Conservation (phyloP, 2,888 invertebrate genomes). For the Pherbina coryleti region DNA sequence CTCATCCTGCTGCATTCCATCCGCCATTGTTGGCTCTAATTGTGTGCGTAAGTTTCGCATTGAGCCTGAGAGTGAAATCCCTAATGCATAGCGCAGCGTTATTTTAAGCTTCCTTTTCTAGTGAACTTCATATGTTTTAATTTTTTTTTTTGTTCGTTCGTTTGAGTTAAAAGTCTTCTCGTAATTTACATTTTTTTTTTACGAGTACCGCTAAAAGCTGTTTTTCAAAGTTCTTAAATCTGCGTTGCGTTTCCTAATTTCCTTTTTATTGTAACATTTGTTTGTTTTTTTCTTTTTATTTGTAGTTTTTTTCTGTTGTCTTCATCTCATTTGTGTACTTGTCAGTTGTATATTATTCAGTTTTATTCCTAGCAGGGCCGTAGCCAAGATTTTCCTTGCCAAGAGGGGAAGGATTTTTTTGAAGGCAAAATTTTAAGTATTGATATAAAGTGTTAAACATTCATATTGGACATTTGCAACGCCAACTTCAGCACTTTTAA, state of each 20-base stretch:
- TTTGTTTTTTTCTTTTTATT: not conserved
- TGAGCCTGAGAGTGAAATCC: not conserved
- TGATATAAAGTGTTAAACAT: too few relatives aligned
- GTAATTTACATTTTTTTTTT: conserved; percentile 10
- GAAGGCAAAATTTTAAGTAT: too few relatives aligned
- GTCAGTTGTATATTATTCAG: conserved; percentile 3
- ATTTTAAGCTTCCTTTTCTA: not conserved
- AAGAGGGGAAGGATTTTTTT: too few relatives aligned
- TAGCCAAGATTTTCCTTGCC: too few relatives aligned
- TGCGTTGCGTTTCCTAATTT: conserved; percentile 41
- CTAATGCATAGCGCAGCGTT: conserved; percentile 28
- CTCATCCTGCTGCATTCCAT: conserved; percentile 12
- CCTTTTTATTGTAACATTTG: conserved; percentile 4
- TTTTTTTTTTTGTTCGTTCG: not conserved
- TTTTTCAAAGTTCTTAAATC: conserved; percentile 41
- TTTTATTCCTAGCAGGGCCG: conserved; percentile 29
- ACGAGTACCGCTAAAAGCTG: conserved; percentile 35
- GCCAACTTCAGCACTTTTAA: too few relatives aligned
- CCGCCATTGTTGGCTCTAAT: conserved; percentile 24
- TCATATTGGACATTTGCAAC: too few relatives aligned
- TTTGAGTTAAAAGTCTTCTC: not conserved
- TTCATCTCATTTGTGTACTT: not conserved
- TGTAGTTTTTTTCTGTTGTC: not conserved
- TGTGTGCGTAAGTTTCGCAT: conserved; percentile 26
- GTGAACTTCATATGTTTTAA: not conserved